Evolutionary conservation across 2,888 invertebrate species (phyloP), one percentile per base, ranked within the genome.

Genomic region (Stenolophus ochropezus): DNA sequence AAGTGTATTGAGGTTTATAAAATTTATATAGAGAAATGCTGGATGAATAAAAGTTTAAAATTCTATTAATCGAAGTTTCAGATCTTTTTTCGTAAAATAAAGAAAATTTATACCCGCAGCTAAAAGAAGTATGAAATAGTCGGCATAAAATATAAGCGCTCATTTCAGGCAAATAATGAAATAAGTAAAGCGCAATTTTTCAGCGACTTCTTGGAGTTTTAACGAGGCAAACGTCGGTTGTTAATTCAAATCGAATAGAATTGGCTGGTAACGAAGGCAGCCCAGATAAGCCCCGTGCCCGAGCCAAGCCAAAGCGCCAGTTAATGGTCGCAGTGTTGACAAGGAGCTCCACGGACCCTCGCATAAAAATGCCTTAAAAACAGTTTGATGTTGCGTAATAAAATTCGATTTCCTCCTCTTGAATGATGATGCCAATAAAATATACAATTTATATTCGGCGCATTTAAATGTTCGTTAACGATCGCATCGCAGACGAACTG

Each of bases 361-460:
- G 73, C 80, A 80, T 80, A 80, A 80, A 80, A 80, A 58, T 80
- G 80, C 73, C 73, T 80, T 73, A 80, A 80, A 73, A 73, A 42
- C 73, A 27, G 77, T 58, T 80, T 80, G 80, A 80, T 80, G 80
- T 58, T 58, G 53, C 79, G 80, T 65, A 71, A 73, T 80, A 80
- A 80, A 80, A 80, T 80, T 80, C 71, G 80, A 80, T 80, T 73
- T 80, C 69, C 56, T 56, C 56, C 47, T 53, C 73, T 53, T 33
- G 58, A 23, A 73, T 73, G 56, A 80, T 73, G 80, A 80, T 47
- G 71, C 65, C 69, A 80, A 80, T 80, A 80, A 80, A 77, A 77
- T 77, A 77, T 77, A 77, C 61, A 71, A 80, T 80, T 71, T 80
- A 80, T 73, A 58, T 80, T 73, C 56, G 49, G 16, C n/a, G 51